phyloP scores from a whole-genome alignment of 1,140 invertebrate genomes.

The Piezodorus guildinii region DNA sequence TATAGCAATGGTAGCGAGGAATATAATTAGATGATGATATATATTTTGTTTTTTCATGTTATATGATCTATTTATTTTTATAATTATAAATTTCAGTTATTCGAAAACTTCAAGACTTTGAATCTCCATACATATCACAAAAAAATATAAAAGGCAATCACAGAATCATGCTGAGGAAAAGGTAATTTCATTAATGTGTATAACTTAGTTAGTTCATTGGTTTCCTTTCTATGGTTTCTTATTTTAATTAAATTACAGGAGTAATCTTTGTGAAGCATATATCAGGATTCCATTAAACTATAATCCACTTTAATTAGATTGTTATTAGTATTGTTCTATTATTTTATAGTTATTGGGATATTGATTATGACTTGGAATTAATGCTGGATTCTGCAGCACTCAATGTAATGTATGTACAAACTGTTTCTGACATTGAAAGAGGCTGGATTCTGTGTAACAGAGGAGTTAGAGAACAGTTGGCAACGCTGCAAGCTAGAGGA shows the following conservation, averaged over 20 bases:
- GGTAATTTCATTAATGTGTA: constrained; percentile 35
- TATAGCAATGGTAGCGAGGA: no score
- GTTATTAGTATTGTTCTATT: not conserved
- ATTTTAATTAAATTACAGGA: no score
- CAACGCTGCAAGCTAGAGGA: constrained; percentile 55
- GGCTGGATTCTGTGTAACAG: constrained; percentile 68
- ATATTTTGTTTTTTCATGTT: constrained; percentile 8
- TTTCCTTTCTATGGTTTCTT: no score
- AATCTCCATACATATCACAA: constrained; percentile 87
- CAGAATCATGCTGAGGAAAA: constrained; percentile 63
- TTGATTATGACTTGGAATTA: constrained; percentile 66
- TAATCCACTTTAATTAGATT: no score
- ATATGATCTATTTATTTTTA: constrained; percentile 19
- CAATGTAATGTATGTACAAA: constrained; percentile 80
- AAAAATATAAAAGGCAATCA: constrained; percentile 47
- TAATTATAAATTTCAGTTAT: constrained; percentile 46
- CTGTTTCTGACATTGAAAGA: constrained; percentile 68
- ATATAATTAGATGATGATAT: no score
- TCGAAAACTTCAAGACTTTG: constrained; percentile 85
- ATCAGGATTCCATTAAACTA: no score
- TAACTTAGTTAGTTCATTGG: no score
- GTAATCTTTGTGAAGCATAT: no score
- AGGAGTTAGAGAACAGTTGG: constrained; percentile 56
- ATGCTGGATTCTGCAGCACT: constrained; percentile 66
- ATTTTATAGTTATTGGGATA: constrained; percentile 75